Evolutionary conservation across 2,113 vertebrate genomes (phyloP).

Genomic region (Malurus elegans): DNA sequence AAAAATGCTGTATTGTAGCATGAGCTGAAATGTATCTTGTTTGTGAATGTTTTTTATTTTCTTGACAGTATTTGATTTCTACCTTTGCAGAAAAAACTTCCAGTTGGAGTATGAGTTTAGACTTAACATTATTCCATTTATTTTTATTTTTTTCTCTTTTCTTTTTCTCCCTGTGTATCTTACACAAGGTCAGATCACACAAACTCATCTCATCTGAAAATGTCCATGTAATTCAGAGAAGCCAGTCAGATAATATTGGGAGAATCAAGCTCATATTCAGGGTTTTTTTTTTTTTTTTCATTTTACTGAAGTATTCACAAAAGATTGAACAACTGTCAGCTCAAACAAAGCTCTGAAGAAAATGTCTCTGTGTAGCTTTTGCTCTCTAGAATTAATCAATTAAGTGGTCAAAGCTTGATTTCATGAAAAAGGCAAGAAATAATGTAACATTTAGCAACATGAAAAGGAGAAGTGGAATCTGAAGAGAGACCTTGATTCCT

Average conservation of each 20-base stretch:
- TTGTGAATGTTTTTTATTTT: background rate
- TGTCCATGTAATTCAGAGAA: background rate
- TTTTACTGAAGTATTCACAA: slow-evolving; percentile 40
- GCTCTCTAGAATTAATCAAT: slow-evolving; percentile 49
- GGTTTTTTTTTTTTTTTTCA: background rate
- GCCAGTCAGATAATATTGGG: background rate
- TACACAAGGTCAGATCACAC: background rate
- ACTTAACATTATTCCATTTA: background rate
- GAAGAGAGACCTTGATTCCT: background rate
- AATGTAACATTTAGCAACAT: slow-evolving; percentile 13
- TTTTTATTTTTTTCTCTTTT: too few species aligned
- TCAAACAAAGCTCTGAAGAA: slow-evolving; percentile 31
- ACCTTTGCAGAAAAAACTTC: background rate
- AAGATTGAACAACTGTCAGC: slow-evolving; percentile 34
- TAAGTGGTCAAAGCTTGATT: slow-evolving; percentile 45
- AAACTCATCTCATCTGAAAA: background rate
- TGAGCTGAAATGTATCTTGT: background rate
- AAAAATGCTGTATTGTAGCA: background rate
- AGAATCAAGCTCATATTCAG: background rate
- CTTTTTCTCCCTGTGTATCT: background rate
- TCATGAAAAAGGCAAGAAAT: background rate
- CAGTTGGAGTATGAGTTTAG: background rate
- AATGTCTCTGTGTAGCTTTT: slow-evolving; percentile 3
- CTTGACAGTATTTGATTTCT: background rate
- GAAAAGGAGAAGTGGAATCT: background rate